These are phyloP conservation scores for Cygnus olor DNA, from an alignment of 2,797 vertebrate species.

Conservation along the genomic window DNA sequence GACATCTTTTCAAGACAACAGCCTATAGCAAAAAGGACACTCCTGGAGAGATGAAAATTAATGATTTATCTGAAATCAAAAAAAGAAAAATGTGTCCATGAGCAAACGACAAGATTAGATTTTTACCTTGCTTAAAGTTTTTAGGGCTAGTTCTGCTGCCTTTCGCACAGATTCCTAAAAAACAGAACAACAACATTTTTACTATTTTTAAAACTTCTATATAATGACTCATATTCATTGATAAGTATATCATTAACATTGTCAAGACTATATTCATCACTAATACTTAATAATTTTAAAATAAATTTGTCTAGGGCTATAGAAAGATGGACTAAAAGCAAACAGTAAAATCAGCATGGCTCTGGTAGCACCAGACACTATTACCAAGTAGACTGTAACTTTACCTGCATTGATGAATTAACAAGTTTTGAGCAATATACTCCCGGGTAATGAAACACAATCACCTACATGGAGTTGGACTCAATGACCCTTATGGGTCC, in stretches of 20 bases:
- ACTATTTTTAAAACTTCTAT: background rate
- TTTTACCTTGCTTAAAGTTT: slow-evolving; percentile 97
- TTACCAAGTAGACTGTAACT: background rate
- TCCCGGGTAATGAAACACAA: background rate
- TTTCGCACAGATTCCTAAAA: slow-evolving; percentile 95
- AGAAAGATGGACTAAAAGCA: background rate
- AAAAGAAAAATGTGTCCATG: fast-evolving
- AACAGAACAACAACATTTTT: background rate
- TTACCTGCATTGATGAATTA: background rate
- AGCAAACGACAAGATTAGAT: background rate
- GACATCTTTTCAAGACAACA: background rate
- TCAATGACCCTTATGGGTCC: no score
- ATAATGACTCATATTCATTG: background rate
- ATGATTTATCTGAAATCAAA: background rate
- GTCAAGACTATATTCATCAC: background rate
- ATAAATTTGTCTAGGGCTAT: background rate
- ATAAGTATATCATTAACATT: background rate
- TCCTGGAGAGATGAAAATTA: background rate
- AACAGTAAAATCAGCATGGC: background rate
- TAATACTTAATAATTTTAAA: background rate
- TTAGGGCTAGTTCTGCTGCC: slow-evolving; percentile 93
- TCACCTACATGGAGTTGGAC: no score
- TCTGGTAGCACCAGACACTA: background rate
- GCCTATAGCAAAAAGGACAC: background rate
- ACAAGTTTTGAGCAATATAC: background rate